Evolutionary conservation across 2,888 invertebrate genomes (phyloP), one percentile per base, ranked within the genome.

Genomic region (Marronus borbonicus): DNA sequence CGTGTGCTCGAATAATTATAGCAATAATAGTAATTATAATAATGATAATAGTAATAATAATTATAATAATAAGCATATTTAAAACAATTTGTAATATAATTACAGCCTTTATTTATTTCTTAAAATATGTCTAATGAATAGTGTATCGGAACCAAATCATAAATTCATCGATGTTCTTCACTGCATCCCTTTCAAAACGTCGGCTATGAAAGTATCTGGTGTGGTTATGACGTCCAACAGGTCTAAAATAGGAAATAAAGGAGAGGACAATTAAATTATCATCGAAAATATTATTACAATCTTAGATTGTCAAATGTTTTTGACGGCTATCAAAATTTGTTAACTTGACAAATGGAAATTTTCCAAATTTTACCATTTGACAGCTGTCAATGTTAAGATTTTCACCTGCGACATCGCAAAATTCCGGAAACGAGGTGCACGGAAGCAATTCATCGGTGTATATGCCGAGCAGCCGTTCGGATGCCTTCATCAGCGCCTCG

Each of bases 371-470:
- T 36, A 5, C 4, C 31, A 5, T 36, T 24, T 36, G 5, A 3
- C 31, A 0, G 31, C 31, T 36, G 5, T 36, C 5, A 36, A 36
- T 1, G 4, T 36, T 36, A 36, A 36, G 31, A 36, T 58, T 52
- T 76, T 87, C 87, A 92, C 97, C 97, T 83, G 94, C 92, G 82
- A 97, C 96, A 92, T 98, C 98, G 89, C 96, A 96, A 91, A 97
- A 97, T 90, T 98, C 98, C 7, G 92, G 92, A 88, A 98, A 95
- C 17, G 96, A 96, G 80, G 96, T 92, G 89, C 97, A 97, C 10
- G 97, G 96, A 84, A 98, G 90, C 85, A 97, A 91, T 88, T 98
- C 97, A 84, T 97, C 96, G 60, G 96, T 95, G 84, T 97, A 95
- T 0, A 92, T 91, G 36, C 92, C 91, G 81, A 98, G 92, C 79